Conservation (phyloP, 2,888 invertebrate species). For the Harpagoxenus sublaevis region DNA sequence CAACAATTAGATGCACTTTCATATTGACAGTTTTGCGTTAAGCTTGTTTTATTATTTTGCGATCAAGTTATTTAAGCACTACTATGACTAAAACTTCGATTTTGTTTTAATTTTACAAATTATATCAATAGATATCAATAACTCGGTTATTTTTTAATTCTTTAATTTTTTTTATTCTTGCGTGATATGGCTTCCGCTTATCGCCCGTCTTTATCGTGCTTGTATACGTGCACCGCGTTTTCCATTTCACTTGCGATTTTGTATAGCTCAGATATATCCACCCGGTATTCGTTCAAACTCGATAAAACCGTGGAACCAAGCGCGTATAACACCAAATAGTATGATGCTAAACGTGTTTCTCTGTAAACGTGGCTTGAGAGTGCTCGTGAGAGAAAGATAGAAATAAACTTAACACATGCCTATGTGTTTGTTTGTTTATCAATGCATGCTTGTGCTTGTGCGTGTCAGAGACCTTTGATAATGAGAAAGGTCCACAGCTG, state of each 20-base stretch:
- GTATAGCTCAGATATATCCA: not conserved
- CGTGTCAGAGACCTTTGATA: constrained; percentile 85
- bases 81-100: not conserved
- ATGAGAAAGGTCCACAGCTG: constrained; percentile 86
- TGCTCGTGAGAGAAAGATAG: constrained; percentile 54
- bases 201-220: constrained; percentile 77
- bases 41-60: not conserved
- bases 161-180: constrained; percentile 29
- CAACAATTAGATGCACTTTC: not conserved
- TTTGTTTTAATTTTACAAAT: not conserved
- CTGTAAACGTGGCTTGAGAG: constrained; percentile 74
- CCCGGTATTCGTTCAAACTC: constrained; percentile 69
- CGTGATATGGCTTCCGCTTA: constrained; percentile 63
- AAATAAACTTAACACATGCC: constrained; percentile 45
- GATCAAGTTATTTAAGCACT: not conserved
- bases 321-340: constrained; percentile 72
- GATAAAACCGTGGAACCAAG: constrained; percentile 78
- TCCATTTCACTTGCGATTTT: constrained; percentile 62
- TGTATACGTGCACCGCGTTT: constrained; percentile 75
- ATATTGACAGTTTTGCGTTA: not conserved
- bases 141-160: constrained; percentile 29
- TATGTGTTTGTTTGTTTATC: constrained; percentile 77
- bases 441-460: constrained; percentile 80
- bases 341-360: constrained; percentile 73
- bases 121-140: not conserved